These are phyloP conservation scores for Julus scandinavius DNA, from an alignment of 2,888 invertebrate genomes.

Conservation along the genomic window DNA sequence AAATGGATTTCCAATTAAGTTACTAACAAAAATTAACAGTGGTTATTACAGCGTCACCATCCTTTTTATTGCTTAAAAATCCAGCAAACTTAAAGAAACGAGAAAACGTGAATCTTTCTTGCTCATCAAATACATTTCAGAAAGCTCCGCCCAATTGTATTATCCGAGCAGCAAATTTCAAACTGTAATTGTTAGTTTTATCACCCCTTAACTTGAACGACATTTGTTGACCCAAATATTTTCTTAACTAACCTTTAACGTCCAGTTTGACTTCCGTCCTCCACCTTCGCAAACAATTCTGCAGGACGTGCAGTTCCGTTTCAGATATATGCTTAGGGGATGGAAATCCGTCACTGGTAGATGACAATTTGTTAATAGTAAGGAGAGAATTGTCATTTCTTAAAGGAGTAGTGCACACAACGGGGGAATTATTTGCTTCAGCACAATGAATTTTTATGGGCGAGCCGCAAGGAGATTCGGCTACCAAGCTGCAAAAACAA, in stretches of 20 bases:
- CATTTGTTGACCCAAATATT: no score
- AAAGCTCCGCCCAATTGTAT: no score
- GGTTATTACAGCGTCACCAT: no score
- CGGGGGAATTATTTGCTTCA: slow-evolving; percentile 49
- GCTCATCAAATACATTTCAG: no score
- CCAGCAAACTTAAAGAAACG: no score
- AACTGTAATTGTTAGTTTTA: no score
- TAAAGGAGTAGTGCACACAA: neutral
- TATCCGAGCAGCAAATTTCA: no score
- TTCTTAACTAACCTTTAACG: slow-evolving; percentile 61
- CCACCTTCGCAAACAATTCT: slow-evolving; percentile 66
- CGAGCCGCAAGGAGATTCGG: slow-evolving; percentile 61
- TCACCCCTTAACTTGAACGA: no score
- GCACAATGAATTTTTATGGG: slow-evolving; percentile 57
- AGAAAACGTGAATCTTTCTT: no score
- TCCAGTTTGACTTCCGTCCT: slow-evolving; percentile 66
- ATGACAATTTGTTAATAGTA: neutral
- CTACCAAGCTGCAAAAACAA: slow-evolving; percentile 59
- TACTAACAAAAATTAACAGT: no score
- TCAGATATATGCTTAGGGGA: slow-evolving; percentile 64
- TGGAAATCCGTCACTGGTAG: slow-evolving; percentile 60
- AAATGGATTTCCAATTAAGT: no score
- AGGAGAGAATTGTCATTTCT: slow-evolving; percentile 29
- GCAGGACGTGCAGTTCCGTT: slow-evolving; percentile 64
- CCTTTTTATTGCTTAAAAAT: no score